A percentile compares a stretch with the other conserved stretches of the same genome.
phyloP scores from a whole-genome alignment of 2,113 vertebrate genomes.

The Oplegnathus fasciatus region DNA sequence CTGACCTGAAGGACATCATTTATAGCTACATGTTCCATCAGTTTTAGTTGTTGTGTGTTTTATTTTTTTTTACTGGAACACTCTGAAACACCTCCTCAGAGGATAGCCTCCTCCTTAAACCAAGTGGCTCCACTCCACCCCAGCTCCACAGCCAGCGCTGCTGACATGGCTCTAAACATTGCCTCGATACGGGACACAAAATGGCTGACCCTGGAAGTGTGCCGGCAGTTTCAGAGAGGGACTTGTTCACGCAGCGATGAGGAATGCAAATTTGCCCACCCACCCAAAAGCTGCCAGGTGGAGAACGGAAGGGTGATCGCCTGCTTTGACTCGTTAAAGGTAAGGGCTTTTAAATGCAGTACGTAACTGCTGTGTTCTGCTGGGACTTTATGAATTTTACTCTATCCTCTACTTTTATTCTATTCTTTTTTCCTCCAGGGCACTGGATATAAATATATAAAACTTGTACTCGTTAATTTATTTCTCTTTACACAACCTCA shows the following conservation, averaged over 20 bases:
- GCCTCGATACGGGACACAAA: constrained; percentile 97
- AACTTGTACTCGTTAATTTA: not conserved
- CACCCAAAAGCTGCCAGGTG: constrained; percentile 99
- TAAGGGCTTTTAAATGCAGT: constrained; percentile 81
- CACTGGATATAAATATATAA: not conserved
- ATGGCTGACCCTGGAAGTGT: constrained; percentile 99
- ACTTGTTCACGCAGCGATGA: constrained; percentile 98
- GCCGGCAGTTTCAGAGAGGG: constrained; percentile 98
- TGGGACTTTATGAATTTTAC: not conserved
- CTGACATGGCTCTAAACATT: constrained; percentile 96
- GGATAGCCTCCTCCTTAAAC: constrained; percentile 46
- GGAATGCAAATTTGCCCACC: constrained; percentile 99
- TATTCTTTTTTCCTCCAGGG: not conserved
- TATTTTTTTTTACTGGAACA: constrained; percentile 46
- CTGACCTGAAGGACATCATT: constrained; percentile 56
- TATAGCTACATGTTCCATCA: constrained; percentile 52
- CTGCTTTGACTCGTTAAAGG: constrained; percentile 99
- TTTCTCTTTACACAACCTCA: not conserved
- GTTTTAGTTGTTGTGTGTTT: constrained; percentile 52
- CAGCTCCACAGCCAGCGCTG: constrained; percentile 53
- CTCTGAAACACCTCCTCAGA: constrained; percentile 39
- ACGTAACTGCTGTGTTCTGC: not conserved
- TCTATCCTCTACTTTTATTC: not conserved
- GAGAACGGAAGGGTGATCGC: constrained; percentile 99
- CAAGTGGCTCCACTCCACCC: constrained; percentile 56